Evolutionary conservation across 2,113 vertebrate genomes (phyloP).

Genomic region (Siniperca knerii): DNA sequence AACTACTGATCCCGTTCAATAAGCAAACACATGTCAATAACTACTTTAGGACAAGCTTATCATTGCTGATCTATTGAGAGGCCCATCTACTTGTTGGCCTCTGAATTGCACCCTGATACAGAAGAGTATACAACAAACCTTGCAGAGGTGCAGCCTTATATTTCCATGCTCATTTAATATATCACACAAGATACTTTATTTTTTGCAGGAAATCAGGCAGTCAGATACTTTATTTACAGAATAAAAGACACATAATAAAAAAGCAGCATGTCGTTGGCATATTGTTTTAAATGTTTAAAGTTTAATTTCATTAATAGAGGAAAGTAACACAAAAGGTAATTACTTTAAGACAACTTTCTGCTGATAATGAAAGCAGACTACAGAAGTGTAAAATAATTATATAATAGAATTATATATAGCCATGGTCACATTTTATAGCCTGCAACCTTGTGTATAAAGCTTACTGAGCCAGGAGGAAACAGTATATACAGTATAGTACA

Average conservation of each 20-base stretch:
- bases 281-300: not conserved
- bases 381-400: not conserved
- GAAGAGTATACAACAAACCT: not conserved
- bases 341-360: not conserved
- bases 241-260: not conserved
- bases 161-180: not conserved
- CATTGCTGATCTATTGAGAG: conserved; percentile 1
- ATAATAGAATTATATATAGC: not conserved
- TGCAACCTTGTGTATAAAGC: not conserved
- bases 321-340: not conserved
- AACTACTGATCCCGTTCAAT: conserved; percentile 17
- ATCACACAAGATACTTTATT: not conserved
- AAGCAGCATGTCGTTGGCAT: not conserved
- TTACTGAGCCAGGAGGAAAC: not conserved
- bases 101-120: not conserved
- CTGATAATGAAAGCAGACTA: not conserved
- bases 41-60: conserved; percentile 4
- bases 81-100: not conserved
- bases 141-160: not conserved
- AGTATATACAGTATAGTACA: not conserved
- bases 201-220: not conserved
- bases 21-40: conserved; percentile 1
- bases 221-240: conserved; percentile 16
- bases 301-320: conserved; percentile 14
- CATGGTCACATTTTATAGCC: not conserved